Conservation (phyloP, 53 echinoderm and acorn worm genomes). For the Temnopleurus reevesii region DNA sequence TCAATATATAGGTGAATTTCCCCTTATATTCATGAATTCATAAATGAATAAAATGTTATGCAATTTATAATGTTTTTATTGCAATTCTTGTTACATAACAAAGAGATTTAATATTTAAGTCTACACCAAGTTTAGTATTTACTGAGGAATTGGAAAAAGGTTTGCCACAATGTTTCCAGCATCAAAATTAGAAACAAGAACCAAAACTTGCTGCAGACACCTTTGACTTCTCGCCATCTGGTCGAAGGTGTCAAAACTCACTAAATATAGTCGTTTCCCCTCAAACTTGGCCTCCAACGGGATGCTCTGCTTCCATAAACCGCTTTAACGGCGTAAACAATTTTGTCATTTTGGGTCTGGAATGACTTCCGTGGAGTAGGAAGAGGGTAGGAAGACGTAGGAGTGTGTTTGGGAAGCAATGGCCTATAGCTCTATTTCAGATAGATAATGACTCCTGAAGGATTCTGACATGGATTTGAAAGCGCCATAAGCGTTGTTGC, state of each 20-base stretch:
- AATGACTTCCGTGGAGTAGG: conserved; percentile 1
- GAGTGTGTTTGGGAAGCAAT: conserved; percentile 21
- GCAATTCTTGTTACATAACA: too few species aligned
- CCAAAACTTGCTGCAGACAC: not conserved
- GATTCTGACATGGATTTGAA: not conserved
- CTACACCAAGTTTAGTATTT: too few species aligned
- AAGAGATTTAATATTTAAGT: too few species aligned
- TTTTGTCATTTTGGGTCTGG: not conserved
- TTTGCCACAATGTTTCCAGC: not conserved
- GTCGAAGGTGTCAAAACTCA: not conserved
- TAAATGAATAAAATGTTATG: too few species aligned
- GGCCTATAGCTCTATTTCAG: conserved; percentile 9
- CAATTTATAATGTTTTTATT: too few species aligned
- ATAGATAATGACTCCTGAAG: conserved; percentile 20
- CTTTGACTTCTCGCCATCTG: not conserved
- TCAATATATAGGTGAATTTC: too few species aligned
- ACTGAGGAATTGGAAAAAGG: too few species aligned
- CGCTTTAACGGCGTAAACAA: conserved; percentile 6
- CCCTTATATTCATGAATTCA: too few species aligned
- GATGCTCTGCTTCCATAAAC: conserved; percentile 1
- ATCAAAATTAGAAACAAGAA: not conserved
- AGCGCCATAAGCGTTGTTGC: too few species aligned
- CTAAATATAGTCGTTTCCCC: not conserved
- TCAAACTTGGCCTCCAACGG: not conserved
- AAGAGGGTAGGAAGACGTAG: not conserved